phyloP scores from a whole-genome alignment of 2,888 invertebrate genomes.

The Platycheirus rosarum region DNA sequence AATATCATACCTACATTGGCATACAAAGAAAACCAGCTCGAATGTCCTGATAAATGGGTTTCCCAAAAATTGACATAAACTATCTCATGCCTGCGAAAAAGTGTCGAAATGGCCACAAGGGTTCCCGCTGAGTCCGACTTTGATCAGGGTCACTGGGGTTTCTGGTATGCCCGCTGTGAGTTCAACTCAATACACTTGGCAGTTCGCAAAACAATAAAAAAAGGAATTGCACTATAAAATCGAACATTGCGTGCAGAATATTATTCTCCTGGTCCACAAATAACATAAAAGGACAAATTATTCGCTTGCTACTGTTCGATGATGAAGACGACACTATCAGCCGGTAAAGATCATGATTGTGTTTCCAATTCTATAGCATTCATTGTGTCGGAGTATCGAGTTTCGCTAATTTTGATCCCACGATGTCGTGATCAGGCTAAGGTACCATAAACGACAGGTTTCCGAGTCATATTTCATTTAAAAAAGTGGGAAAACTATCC shows the following conservation, averaged over 20 bases:
- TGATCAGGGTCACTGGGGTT: conserved; percentile 75
- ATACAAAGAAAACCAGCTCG: conserved; percentile 70
- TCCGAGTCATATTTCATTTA: conserved; percentile 57
- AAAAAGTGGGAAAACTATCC: conserved; percentile 14
- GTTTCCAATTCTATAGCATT: conserved; percentile 34
- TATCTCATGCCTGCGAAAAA: conserved; percentile 69
- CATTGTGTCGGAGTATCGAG: conserved; percentile 48
- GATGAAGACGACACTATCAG: conserved; percentile 67
- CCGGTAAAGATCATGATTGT: conserved; percentile 51
- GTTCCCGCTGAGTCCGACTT: conserved; percentile 77
- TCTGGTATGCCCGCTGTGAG: conserved; percentile 76
- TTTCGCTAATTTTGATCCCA: conserved; percentile 70
- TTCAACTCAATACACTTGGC: conserved; percentile 56
- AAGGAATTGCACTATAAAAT: conserved; percentile 42
- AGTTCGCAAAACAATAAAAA: conserved; percentile 47
- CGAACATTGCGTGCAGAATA: conserved; percentile 42
- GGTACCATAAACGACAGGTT: conserved; percentile 36
- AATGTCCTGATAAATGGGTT: conserved; percentile 77
- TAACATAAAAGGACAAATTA: conserved; percentile 65
- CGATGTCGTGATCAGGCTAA: conserved; percentile 49
- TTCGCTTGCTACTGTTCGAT: conserved; percentile 68
- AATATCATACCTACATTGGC: conserved; percentile 46
- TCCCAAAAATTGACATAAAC: conserved; percentile 65
- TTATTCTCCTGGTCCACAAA: conserved; percentile 37
- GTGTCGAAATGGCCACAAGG: conserved; percentile 80